A percentile compares a stretch with the other conserved stretches of the same genome.
Evolutionary conservation across 2,888 invertebrate species (phyloP).

Genomic region (Dilophus febrilis): DNA sequence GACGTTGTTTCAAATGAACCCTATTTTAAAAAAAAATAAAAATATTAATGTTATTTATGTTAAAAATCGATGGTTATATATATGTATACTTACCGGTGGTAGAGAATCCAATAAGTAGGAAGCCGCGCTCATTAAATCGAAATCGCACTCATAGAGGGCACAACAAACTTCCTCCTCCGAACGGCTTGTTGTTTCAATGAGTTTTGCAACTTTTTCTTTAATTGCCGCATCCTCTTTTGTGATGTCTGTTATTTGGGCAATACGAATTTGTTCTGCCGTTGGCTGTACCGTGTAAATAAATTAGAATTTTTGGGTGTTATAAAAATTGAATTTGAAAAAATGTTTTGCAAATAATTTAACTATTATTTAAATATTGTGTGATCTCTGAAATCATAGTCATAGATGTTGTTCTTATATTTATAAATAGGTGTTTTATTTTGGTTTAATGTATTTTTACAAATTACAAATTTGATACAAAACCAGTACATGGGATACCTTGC

Average conservation of each 20-base stretch:
- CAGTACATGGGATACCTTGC: too few species aligned
- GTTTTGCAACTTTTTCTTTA: conserved; percentile 54
- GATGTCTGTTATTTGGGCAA: conserved; percentile 66
- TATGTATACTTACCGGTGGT: conserved; percentile 22
- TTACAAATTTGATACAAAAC: too few species aligned
- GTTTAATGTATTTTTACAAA: too few species aligned
- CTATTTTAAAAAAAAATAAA: conserved; percentile 23
- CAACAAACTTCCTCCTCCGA: conserved; percentile 82
- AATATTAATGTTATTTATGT: too few species aligned
- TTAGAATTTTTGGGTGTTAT: neutral
- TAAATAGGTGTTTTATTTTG: too few species aligned
- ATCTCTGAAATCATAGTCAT: neutral
- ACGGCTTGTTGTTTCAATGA: conserved; percentile 81
- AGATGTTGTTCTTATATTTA: neutral
- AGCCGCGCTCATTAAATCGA: conserved; percentile 59
- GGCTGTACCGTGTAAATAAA: conserved; percentile 33
- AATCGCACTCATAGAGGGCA: conserved; percentile 84
- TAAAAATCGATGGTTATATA: too few species aligned
- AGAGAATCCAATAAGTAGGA: conserved; percentile 28
- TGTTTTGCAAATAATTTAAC: too few species aligned
- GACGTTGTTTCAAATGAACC: conserved; percentile 74
- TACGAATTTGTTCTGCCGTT: conserved; percentile 69
- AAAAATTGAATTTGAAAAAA: neutral
- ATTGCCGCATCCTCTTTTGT: conserved; percentile 43
- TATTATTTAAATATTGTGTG: too few species aligned